Conservation (phyloP, 1,140 invertebrate genomes). For the Leptonema lineaticorne region DNA sequence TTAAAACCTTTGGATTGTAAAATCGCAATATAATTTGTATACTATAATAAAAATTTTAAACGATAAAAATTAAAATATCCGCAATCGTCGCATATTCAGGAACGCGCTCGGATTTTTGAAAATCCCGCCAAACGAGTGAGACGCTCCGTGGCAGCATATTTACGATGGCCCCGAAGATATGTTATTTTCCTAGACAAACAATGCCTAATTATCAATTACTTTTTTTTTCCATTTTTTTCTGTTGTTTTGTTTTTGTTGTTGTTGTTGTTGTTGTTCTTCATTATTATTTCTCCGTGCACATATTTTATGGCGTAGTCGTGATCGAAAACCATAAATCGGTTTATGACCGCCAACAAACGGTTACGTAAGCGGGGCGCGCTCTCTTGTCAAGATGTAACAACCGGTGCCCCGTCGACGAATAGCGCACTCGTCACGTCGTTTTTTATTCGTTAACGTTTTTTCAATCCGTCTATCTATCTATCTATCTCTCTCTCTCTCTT, state of each 20-base stretch:
- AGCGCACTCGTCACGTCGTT: too few relatives aligned
- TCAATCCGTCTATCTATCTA: too few relatives aligned
- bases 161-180: slow-evolving; percentile 35
- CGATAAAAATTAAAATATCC: too few relatives aligned
- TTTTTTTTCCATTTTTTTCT: too few relatives aligned
- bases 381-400: slow-evolving; percentile 11
- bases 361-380: slow-evolving; percentile 28
- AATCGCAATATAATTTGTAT: too few relatives aligned
- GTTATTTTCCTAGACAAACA: slow-evolving; percentile 38
- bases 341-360: slow-evolving; percentile 34
- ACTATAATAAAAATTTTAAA: too few relatives aligned
- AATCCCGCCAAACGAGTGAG: neutral
- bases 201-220: slow-evolving; percentile 39
- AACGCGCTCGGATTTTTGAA: neutral
- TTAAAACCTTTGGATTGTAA: too few relatives aligned
- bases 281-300: slow-evolving; percentile 1
- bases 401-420: neutral
- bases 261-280: too few relatives aligned
- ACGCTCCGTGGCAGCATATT: slow-evolving; percentile 23
- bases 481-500: too few relatives aligned
- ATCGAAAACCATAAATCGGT: slow-evolving; percentile 35
- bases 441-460: neutral
- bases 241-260: too few relatives aligned
- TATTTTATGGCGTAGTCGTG: slow-evolving; percentile 36
- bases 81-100: too few relatives aligned